phyloP scores from a whole-genome alignment of 2,113 vertebrate species.

The Pseudolaguvia tuberculata region DNA sequence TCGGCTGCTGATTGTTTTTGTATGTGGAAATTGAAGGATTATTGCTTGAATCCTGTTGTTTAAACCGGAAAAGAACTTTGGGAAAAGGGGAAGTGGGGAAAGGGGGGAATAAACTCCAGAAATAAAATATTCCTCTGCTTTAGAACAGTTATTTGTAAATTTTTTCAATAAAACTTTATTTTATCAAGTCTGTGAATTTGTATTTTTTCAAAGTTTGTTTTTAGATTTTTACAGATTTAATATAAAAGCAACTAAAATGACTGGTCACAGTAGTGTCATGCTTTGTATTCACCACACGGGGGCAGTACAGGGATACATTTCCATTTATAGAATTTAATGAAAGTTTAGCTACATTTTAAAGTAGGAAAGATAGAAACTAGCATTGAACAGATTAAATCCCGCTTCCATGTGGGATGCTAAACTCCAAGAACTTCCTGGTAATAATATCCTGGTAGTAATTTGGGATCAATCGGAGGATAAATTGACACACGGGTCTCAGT shows the following conservation, averaged over 20 bases:
- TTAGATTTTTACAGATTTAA: too few species aligned
- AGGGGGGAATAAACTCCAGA: conserved; percentile 32
- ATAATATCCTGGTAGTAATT: conserved; percentile 16
- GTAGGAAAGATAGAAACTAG: background rate
- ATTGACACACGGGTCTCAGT: conserved; percentile 51
- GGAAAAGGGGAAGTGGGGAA: too few species aligned
- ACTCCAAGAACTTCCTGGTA: too few species aligned
- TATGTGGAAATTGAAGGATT: background rate
- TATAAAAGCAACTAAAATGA: too few species aligned
- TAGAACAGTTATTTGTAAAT: conserved; percentile 60
- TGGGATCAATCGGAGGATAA: conserved; percentile 42
- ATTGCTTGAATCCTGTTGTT: conserved; percentile 25
- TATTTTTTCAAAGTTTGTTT: background rate
- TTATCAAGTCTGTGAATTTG: conserved; percentile 52
- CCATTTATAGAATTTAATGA: conserved; percentile 7
- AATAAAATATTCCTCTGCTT: conserved; percentile 58
- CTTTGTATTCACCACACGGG: conserved; percentile 52
- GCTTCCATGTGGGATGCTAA: background rate
- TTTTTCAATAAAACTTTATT: conserved; percentile 65
- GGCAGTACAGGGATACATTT: conserved; percentile 60
- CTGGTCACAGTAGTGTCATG: conserved; percentile 30
- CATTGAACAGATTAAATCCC: background rate
- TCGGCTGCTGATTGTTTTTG: background rate
- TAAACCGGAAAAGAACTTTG: conserved; percentile 5
- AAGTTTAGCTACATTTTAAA: conserved; percentile 7